phyloP scores from a whole-genome alignment of 2,113 vertebrate species.

The Cavia porcellus region DNA sequence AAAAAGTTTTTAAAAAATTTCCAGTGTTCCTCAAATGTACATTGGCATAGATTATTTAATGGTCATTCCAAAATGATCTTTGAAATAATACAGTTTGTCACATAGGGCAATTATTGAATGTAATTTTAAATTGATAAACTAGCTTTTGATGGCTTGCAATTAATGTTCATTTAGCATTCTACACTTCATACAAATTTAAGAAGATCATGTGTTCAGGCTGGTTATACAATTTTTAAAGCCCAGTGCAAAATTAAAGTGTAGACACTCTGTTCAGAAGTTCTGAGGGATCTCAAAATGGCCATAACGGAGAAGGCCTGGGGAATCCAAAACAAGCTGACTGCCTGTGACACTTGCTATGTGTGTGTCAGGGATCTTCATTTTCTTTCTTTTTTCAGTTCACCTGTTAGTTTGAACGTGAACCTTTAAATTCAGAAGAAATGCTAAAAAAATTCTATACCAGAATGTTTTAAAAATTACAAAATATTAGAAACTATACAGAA shows the following conservation, averaged over 20 bases:
- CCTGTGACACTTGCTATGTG: not conserved
- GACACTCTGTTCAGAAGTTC: not conserved
- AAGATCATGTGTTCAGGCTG: not conserved
- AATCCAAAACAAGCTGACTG: not conserved
- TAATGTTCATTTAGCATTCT: slow-evolving; percentile 20
- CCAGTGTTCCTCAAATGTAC: slow-evolving; percentile 3
- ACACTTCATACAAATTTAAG: slow-evolving; percentile 30
- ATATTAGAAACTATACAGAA: not conserved
- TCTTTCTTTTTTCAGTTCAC: not conserved
- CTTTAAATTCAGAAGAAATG: not conserved
- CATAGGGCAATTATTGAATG: not conserved
- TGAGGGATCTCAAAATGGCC: not conserved
- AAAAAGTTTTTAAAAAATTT: not conserved
- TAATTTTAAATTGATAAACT: slow-evolving; percentile 26
- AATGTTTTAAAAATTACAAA: not conserved
- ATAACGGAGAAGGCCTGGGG: accelerated
- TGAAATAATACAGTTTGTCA: slow-evolving; percentile 7
- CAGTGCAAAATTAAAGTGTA: not conserved
- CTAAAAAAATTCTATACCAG: not conserved
- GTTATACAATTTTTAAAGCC: not conserved
- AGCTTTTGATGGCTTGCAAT: slow-evolving; percentile 2
- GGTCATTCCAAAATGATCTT: not conserved
- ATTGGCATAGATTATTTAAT: not conserved
- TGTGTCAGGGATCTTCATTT: not conserved
- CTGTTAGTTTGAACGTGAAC: not conserved